These are phyloP conservation scores for Oxystoma pomonae DNA, from an alignment of 2,888 invertebrate genomes.

Conservation along the genomic window DNA sequence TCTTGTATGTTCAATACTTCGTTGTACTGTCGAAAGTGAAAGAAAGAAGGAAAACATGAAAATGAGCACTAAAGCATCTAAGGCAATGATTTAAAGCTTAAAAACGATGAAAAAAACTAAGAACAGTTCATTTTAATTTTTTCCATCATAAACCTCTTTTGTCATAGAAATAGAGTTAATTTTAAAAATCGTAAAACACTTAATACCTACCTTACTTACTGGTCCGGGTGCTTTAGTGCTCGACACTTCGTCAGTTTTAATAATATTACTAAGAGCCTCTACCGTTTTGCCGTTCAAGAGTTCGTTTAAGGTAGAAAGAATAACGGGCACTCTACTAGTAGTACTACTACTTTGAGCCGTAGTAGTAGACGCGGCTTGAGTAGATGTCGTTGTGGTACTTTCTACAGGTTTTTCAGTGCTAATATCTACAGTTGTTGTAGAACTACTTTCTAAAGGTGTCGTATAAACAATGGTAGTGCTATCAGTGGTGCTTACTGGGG, in stretches of 20 bases:
- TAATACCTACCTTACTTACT: conserved; percentile 56
- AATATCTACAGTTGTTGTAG: background rate
- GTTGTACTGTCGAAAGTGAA: conserved; percentile 32
- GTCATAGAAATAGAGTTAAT: too few relatives aligned
- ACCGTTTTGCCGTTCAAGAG: conserved; percentile 60
- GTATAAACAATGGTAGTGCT: background rate
- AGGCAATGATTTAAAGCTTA: too few relatives aligned
- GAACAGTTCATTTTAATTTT: too few relatives aligned
- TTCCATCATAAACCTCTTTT: too few relatives aligned
- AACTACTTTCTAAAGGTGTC: background rate
- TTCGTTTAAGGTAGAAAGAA: conserved; percentile 58
- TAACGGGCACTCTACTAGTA: conserved; percentile 37
- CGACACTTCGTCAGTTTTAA: conserved; percentile 42
- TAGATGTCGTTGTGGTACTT: conserved; percentile 9
- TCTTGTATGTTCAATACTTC: conserved; percentile 36
- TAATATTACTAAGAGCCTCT: conserved; percentile 56
- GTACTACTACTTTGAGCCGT: conserved; percentile 20
- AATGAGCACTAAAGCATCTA: conserved; percentile 8
- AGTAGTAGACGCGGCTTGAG: conserved; percentile 3
- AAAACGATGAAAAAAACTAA: too few relatives aligned
- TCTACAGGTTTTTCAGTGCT: too few relatives aligned
- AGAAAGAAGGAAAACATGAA: conserved; percentile 14
- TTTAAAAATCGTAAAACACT: background rate
- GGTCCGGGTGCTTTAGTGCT: conserved; percentile 42
- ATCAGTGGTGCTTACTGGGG: conserved; percentile 5